Base-by-base conservation (phyloP, 2,113 vertebrate genomes). In the Cyanoramphus novaezelandiae region DNA sequence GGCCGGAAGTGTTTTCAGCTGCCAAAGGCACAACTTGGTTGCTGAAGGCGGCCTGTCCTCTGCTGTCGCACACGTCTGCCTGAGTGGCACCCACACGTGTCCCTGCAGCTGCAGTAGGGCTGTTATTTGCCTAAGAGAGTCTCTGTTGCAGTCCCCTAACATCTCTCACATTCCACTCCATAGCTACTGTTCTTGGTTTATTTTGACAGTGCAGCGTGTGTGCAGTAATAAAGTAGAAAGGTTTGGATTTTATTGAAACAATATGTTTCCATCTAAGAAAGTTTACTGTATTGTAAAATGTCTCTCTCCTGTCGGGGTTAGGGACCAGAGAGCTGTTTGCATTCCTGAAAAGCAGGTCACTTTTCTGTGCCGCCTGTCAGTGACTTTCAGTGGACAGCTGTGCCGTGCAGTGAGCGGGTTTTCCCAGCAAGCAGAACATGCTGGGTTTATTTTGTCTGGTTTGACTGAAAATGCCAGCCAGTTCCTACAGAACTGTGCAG, bases 161-260 rank as follows among this genome's bases (percentile, higher is more conserved):
- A 15, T 84, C 85, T 65, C 23, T 72, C n/a, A 59, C 86, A 43
- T 35, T 83, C 13, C 8, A 63, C 53, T 69, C 70, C 50, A 4
- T 9, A 31, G 70, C 76, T 52, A 3, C 75, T 88, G 72, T 47
- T 52, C 94, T 91, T n/a, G 15, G 65, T 88, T 94, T 90, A 20
- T 78, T 93, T 91, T 76, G 76, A 81, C 92, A 90, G 27, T 33
- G 11, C 52, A 6, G 17, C 24, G 6, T 75, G 11, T 10, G 55
- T 43, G 29, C 41, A 39, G 78, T 80, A 77, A 86, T 88, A 47
- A 63, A 57, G 64, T 49, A 25, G 68, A 69, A 76, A 71, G 75
- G 84, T 86, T 76, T 76, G 78, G 87, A 37, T 77, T 44, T 88
- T 85, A 52, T 27, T 77, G 59, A 65, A 96, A 75, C 91, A 68